Conservation (phyloP, 2,888 invertebrate genomes). For the Augochlorella aurata region DNA sequence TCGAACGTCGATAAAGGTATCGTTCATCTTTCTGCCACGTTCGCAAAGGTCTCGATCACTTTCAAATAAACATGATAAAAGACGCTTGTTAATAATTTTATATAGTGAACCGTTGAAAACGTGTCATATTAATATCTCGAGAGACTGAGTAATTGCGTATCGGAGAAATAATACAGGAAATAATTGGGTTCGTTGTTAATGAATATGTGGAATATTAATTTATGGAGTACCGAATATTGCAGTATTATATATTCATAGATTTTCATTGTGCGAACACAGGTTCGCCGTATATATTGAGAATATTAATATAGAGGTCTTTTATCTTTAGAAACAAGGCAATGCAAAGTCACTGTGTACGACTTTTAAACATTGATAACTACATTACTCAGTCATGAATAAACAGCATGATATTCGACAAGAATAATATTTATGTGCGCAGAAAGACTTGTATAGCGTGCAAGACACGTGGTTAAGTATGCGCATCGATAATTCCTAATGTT, state of each 20-base stretch:
- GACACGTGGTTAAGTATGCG: background rate
- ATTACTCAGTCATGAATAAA: constrained; percentile 40
- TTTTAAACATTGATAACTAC: constrained; percentile 30
- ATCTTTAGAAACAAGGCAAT: background rate
- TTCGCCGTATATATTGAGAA: background rate
- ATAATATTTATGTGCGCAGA: background rate
- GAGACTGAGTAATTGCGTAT: background rate
- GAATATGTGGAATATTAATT: background rate
- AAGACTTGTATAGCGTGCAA: background rate
- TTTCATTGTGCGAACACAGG: background rate
- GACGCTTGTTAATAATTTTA: background rate
- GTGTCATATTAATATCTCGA: background rate
- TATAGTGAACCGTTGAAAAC: background rate
- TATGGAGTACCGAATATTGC: background rate
- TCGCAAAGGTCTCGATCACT: background rate
- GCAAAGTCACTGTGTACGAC: constrained; percentile 27
- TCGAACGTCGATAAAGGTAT: constrained; percentile 45
- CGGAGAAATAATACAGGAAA: background rate
- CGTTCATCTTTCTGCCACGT: background rate
- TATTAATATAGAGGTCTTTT: constrained; percentile 9
- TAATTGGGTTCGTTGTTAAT: background rate
- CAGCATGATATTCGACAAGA: background rate
- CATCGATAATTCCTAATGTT: background rate
- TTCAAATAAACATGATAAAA: background rate
- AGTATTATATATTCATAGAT: constrained; percentile 8